Evolutionary conservation across 1,140 invertebrate species (phyloP), one percentile per base, ranked within the genome.

Genomic region (Copidosoma floridanum): DNA sequence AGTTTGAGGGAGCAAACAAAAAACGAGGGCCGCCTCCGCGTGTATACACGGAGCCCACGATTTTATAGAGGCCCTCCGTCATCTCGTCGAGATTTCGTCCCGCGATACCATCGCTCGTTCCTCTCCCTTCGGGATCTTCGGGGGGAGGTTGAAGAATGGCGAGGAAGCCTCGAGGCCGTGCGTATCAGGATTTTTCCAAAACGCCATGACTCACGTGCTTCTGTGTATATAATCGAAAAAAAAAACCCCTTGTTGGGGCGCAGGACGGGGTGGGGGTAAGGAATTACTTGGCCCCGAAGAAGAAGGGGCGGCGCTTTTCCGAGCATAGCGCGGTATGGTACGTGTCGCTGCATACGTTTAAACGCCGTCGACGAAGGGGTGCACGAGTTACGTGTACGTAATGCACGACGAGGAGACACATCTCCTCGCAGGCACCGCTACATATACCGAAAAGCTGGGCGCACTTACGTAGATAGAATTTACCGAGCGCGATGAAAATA

Each of bases 271-370:
- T n/a, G 27, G 29, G n/a, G 0, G 21, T 2, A 44, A 24, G 59
- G 65, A 65, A 68, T 67, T 66, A 68, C 51, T 38, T 29, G 35
- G n/a, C 21, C 35, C 3, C 18, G 16, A 21, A 51, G 46, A 44
- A 41, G 41, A 24, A 20, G 43, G 43, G 50, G 32, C 16, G 41
- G 35, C 23, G 52, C 24, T 26, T 40, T 32, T 32, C 12, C n/a
- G 43, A 61, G 61, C n/a, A n/a, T n/a, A n/a, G n/a, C n/a, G 52
- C 63, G 55, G 61, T 46, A 53, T 32, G 55, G 40, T 66, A 65
- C 70, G 68, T 72, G 70, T 72, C 65, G 61, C 43, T 67, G 70
- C 67, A 70, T 72, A 69, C 65, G 65, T 64, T 72, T 67, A 70
- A 59, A 65, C 27, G 46, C 26, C 14, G 16, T 32, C 24, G n/a